These are phyloP conservation scores for Hydraecia micacea DNA, from an alignment of 2,888 invertebrate genomes.

Conservation along the genomic window DNA sequence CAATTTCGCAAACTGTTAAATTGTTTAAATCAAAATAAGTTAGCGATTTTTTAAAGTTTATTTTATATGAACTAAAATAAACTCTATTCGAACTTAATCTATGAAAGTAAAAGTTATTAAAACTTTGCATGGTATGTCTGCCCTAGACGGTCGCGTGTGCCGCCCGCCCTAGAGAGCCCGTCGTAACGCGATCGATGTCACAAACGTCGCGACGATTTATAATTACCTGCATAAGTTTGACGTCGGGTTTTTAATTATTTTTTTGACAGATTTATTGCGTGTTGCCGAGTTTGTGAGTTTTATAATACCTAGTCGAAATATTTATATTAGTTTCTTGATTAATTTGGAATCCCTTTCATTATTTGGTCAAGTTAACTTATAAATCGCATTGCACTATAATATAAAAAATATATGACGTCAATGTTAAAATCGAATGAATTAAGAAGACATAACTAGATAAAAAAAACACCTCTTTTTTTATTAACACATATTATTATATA, in stretches of 20 bases:
- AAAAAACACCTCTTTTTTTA: not conserved
- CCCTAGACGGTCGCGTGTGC: slow-evolving; percentile 45
- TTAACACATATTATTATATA: too few relatives aligned
- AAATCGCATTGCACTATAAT: too few relatives aligned
- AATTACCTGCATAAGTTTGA: slow-evolving; percentile 26
- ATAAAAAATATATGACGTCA: not conserved
- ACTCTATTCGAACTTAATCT: not conserved
- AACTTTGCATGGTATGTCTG: slow-evolving; percentile 5
- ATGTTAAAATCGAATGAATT: not conserved
- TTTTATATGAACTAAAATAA: not conserved
- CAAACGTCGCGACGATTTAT: slow-evolving; percentile 45
- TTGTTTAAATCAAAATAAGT: not conserved
- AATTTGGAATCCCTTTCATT: not conserved
- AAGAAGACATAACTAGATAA: not conserved
- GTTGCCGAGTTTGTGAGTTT: not conserved
- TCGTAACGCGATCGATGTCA: slow-evolving; percentile 56
- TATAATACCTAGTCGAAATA: not conserved
- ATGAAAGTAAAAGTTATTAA: slow-evolving; percentile 19
- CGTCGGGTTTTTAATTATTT: not conserved
- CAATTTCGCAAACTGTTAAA: not conserved
- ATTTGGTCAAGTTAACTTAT: not conserved
- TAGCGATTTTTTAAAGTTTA: not conserved
- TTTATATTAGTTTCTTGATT: not conserved
- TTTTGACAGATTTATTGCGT: not conserved
- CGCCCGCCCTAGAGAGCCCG: slow-evolving; percentile 45